These are phyloP conservation scores for Abrostola triplasia DNA, from an alignment of 2,888 invertebrate species.

Conservation along the genomic window DNA sequence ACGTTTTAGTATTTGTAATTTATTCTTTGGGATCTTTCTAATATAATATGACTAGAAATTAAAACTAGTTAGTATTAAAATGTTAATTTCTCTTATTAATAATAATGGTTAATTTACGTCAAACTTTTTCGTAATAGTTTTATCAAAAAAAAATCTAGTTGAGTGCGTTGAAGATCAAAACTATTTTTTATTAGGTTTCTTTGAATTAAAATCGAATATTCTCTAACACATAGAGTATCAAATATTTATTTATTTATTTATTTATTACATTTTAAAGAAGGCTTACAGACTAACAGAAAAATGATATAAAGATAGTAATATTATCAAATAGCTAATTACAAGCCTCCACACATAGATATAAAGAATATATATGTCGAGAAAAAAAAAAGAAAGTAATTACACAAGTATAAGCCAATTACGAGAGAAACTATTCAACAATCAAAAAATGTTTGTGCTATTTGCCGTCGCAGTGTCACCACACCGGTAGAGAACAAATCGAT, in stretches of 20 bases:
- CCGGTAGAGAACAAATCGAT: conserved; percentile 1
- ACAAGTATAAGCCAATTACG: not conserved
- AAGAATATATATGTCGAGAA: not conserved
- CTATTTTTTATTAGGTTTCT: not conserved
- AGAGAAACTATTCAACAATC: not conserved
- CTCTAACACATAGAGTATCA: not conserved
- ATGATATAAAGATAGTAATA: no score
- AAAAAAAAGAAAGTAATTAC: no score
- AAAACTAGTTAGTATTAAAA: no score
- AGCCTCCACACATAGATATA: not conserved
- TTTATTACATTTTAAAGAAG: no score
- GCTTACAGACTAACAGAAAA: no score
- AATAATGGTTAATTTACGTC: no score
- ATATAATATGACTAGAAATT: no score
- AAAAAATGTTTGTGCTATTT: not conserved
- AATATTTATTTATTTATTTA: not conserved
- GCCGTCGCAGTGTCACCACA: conserved; percentile 1
- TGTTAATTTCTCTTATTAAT: no score
- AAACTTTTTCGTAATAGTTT: no score
- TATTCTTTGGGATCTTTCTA: not conserved
- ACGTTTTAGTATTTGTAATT: not conserved
- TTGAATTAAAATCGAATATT: not conserved
- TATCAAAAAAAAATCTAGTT: no score
- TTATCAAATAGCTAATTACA: no score
- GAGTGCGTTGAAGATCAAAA: no score